Conservation (phyloP, 2,113 vertebrate species). For the Cyprinodon tularosa region DNA sequence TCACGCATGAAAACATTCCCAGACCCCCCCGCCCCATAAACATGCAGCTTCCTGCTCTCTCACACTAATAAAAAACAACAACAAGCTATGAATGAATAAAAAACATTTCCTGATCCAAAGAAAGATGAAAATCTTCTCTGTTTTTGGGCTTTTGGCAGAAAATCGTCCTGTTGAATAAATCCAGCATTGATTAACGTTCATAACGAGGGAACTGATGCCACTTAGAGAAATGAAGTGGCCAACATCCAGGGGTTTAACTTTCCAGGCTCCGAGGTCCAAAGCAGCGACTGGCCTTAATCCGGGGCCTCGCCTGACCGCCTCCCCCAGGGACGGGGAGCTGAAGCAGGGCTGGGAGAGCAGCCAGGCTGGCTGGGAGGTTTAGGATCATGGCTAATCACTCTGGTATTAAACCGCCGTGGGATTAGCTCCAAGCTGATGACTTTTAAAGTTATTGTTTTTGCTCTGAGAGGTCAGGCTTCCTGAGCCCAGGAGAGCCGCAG, state of each 20-base stretch:
- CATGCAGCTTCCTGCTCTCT: constrained; percentile 48
- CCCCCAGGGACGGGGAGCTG: constrained; percentile 55
- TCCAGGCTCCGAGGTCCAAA: constrained; percentile 58
- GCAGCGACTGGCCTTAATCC: constrained; percentile 75
- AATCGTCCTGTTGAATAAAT: constrained; percentile 69
- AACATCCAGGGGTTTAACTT: constrained; percentile 68
- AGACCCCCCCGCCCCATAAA: constrained; percentile 30
- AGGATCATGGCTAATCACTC: constrained; percentile 64
- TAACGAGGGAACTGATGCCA: constrained; percentile 57
- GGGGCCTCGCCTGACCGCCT: constrained; percentile 60
- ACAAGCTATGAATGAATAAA: constrained; percentile 14
- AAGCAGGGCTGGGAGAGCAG: constrained; percentile 34
- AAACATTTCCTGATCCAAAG: neutral
- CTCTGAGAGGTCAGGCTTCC: constrained; percentile 6
- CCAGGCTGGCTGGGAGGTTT: constrained; percentile 25
- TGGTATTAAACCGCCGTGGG: constrained; percentile 57
- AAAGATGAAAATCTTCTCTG: constrained; percentile 19
- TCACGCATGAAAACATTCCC: constrained; percentile 57
- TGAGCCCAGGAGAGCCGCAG: neutral
- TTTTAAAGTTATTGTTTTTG: constrained; percentile 73
- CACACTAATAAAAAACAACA: constrained; percentile 37
- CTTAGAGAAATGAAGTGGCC: constrained; percentile 77
- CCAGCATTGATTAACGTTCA: constrained; percentile 72
- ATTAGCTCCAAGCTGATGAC: constrained; percentile 66
- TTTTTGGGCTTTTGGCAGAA: constrained; percentile 35